phyloP scores from a whole-genome alignment of 2,797 vertebrate species.

The Gymnoscopelus braueri region DNA sequence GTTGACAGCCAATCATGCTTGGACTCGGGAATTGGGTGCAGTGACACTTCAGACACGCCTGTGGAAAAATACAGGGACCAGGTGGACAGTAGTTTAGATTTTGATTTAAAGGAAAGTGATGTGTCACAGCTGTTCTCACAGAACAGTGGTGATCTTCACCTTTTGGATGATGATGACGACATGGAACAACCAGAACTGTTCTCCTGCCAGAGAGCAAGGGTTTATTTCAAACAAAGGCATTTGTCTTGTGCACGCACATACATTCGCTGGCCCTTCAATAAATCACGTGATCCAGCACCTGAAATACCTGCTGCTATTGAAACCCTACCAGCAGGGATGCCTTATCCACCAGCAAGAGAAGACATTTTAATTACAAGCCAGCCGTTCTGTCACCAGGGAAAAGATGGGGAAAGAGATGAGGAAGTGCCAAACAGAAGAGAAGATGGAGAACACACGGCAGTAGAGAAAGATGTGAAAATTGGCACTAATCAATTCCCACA shows the following conservation, averaged over 20 bases:
- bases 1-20: not conserved
- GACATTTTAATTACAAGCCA: too few species aligned
- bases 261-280: constrained; percentile 75
- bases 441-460: not conserved
- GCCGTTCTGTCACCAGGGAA: not conserved
- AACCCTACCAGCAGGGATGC: not conserved
- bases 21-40: not conserved
- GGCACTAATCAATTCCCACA: not conserved
- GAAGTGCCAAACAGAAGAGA: not conserved
- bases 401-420: not conserved
- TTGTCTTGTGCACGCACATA: constrained; percentile 78
- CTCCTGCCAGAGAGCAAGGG: constrained; percentile 78
- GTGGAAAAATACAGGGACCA: not conserved
- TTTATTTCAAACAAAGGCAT: constrained; percentile 26
- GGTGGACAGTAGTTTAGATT: too few species aligned
- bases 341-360: constrained; percentile 1
- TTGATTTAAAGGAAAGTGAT: too few species aligned
- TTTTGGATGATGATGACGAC: constrained; percentile 1
- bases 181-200: constrained; percentile 43
- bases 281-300: not conserved
- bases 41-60: not conserved
- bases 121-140: not conserved
- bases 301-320: not conserved
- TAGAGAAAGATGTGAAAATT: not conserved
- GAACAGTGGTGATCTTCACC: not conserved